Evolutionary conservation across 2,888 invertebrate genomes (phyloP).

Genomic region (Creontiades dilutus): DNA sequence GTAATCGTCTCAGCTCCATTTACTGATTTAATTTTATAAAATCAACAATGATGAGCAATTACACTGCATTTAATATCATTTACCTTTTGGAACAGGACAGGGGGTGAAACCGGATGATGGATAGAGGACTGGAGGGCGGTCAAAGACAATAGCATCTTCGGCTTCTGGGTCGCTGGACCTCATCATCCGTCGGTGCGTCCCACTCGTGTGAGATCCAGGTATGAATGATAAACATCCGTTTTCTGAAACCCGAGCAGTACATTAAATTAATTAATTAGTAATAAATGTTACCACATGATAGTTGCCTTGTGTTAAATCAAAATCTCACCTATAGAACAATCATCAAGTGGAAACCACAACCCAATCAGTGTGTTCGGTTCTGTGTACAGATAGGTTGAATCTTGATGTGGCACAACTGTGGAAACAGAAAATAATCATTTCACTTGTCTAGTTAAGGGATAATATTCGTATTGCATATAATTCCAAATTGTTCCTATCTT

Average conservation of each 20-base stretch:
- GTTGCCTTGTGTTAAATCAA: background rate
- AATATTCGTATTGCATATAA: no score
- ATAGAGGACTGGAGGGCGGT: constrained; percentile 84
- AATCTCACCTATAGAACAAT: constrained; percentile 84
- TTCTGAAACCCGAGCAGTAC: constrained; percentile 79
- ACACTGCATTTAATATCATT: no score
- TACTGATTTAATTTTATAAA: no score
- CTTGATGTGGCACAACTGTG: constrained; percentile 89
- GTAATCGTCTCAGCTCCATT: no score
- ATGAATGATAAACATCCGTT: constrained; percentile 97
- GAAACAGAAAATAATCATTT: background rate
- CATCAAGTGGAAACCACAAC: constrained; percentile 97
- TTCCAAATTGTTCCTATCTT: no score
- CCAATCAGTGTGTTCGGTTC: constrained; percentile 87
- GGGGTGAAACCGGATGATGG: constrained; percentile 87
- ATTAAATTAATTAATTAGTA: no score
- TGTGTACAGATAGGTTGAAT: constrained; percentile 92
- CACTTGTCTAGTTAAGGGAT: no score
- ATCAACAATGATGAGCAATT: no score
- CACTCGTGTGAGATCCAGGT: constrained; percentile 93
- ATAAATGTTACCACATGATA: no score
- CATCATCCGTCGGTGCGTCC: constrained; percentile 86
- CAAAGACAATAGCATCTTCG: constrained; percentile 83
- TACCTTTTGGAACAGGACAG: constrained; percentile 91
- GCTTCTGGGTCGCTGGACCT: constrained; percentile 85